Conservation (phyloP, 2,888 invertebrate species). For the Macrosiphum euphorbiae region DNA sequence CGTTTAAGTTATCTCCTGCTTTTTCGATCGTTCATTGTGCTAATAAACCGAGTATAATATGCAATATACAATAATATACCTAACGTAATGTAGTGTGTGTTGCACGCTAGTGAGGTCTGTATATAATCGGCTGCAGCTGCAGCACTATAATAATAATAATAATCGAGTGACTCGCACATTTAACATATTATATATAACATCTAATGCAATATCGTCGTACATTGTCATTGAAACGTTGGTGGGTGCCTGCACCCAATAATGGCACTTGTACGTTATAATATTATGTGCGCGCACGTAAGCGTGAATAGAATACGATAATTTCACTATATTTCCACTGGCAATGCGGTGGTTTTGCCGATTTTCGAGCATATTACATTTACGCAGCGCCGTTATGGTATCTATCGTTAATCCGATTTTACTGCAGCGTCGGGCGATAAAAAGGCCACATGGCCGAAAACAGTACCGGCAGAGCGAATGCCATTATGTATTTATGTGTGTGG, state of each 20-base stretch:
- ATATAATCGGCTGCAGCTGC: constrained; percentile 34
- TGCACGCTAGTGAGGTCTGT: constrained; percentile 19
- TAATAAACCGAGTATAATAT: neutral
- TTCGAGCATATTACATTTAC: neutral
- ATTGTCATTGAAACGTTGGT: neutral
- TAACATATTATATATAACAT: neutral
- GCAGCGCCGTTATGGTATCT: neutral
- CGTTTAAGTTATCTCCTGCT: neutral
- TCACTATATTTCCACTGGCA: neutral
- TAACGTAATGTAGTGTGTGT: neutral
- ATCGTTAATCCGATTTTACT: neutral
- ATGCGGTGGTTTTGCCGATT: neutral
- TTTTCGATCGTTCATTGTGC: neutral
- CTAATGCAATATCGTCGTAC: neutral
- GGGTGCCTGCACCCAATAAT: neutral
- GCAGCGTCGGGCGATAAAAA: neutral
- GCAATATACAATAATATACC: neutral
- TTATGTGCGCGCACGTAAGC: neutral
- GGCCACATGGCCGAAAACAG: constrained; percentile 22
- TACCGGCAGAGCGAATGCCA: neutral
- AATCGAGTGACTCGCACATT: neutral
- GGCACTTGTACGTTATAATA: neutral
- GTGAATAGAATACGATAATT: constrained; percentile 37
- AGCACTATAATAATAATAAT: neutral
- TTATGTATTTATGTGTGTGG: neutral